A percentile compares a stretch with the other conserved stretches of the same genome.
These are phyloP conservation scores for Serrognathus titanus DNA, from an alignment of 2,888 invertebrate genomes.

Conservation along the genomic window DNA sequence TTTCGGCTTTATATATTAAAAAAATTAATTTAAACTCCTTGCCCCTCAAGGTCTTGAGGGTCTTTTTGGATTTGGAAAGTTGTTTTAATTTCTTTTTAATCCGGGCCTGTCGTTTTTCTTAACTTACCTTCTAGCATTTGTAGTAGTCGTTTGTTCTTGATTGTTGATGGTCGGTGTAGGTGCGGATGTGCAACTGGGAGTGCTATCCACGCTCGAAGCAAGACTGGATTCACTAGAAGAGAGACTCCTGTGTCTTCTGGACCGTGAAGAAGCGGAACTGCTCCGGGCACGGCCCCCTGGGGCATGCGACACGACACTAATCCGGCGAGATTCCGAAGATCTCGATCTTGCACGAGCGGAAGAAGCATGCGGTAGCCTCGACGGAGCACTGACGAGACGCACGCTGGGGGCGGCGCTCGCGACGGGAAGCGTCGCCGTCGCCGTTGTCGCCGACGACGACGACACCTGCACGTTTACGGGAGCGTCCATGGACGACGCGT, in stretches of 20 bases:
- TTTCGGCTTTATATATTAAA: no score
- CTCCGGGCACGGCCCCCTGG: constrained; percentile 38
- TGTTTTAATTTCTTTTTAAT: not conserved
- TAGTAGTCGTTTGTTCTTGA: constrained; percentile 30
- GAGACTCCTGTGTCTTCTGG: constrained; percentile 42
- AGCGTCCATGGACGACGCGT: constrained; percentile 5
- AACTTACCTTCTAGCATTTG: constrained; percentile 17
- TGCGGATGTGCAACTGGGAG: constrained; percentile 39
- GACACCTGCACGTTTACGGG: not conserved
- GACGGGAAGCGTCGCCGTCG: not conserved
- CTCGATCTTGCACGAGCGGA: constrained; percentile 31
- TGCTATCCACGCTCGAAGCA: constrained; percentile 44
- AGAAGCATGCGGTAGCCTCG: constrained; percentile 29
- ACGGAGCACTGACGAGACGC: constrained; percentile 46
- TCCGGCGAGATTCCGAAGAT: constrained; percentile 27
- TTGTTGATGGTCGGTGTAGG: constrained; percentile 28
- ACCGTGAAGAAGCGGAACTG: constrained; percentile 42
- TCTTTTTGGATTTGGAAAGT: not conserved
- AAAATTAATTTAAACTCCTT: no score
- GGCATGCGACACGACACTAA: constrained; percentile 33
- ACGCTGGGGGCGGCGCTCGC: constrained; percentile 8
- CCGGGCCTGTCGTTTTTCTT: no score
- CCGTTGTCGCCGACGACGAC: not conserved
- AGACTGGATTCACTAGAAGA: constrained; percentile 47
- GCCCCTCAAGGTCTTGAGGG: no score